Percentiles rank a stretch among this genome's conserved stretches.
These are phyloP conservation scores for Stenichneumon culpator DNA, from an alignment of 2,888 invertebrate species.

Conservation along the genomic window DNA sequence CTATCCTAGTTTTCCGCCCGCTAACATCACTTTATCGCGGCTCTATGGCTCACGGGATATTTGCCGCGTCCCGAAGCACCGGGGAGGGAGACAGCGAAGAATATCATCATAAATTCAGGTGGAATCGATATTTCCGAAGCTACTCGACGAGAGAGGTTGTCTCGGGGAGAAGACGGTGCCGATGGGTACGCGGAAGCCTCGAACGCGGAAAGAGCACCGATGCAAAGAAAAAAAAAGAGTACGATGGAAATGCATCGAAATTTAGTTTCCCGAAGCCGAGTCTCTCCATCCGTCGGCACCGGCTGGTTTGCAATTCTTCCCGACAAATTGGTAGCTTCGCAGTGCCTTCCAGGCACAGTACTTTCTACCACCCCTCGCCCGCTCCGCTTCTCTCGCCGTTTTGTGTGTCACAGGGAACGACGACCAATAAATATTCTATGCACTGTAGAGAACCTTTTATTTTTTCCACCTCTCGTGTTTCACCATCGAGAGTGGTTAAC, in stretches of 20 bases:
- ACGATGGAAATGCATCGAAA: constrained; percentile 39
- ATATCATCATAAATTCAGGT: constrained; percentile 63
- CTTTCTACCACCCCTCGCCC: neutral
- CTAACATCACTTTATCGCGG: constrained; percentile 31
- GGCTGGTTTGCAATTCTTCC: constrained; percentile 38
- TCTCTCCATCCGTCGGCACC: constrained; percentile 5
- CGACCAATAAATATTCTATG: constrained; percentile 17
- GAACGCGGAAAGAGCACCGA: neutral
- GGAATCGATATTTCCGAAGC: constrained; percentile 59
- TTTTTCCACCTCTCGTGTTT: constrained; percentile 26
- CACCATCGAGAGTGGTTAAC: constrained; percentile 50
- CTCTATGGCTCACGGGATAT: constrained; percentile 3
- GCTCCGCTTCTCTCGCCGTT: neutral
- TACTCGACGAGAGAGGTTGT: constrained; percentile 15
- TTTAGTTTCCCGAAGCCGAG: constrained; percentile 31
- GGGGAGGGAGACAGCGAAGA: constrained; percentile 15
- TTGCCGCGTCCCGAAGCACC: constrained; percentile 21
- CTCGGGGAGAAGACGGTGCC: constrained; percentile 8
- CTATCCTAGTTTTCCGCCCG: constrained; percentile 20
- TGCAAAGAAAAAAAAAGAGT: constrained; percentile 5
- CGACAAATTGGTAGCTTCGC: constrained; percentile 48
- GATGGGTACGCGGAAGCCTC: constrained; percentile 23
- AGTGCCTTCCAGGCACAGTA: neutral
- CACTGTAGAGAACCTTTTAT: constrained; percentile 20
- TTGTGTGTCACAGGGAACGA: constrained; percentile 13